Conservation (phyloP, 2,113 vertebrate species). For the Sander lucioperca region DNA sequence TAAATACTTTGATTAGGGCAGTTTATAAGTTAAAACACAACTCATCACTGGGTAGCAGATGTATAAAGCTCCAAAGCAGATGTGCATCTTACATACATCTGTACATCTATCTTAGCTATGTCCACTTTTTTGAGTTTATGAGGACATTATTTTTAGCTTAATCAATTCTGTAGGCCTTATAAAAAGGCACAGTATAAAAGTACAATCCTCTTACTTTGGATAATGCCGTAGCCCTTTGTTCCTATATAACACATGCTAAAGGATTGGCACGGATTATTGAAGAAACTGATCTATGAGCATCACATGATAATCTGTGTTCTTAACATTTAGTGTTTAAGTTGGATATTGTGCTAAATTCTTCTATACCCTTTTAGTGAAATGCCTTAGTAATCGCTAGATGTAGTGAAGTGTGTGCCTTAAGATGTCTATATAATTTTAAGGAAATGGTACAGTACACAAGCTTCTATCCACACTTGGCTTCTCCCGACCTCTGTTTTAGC, state of each 20-base stretch:
- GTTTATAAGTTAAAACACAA: neutral
- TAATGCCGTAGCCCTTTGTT: neutral
- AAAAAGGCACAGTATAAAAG: neutral
- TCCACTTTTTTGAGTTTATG: neutral
- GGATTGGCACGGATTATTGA: neutral
- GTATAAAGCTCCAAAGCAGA: neutral
- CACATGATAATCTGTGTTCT: neutral
- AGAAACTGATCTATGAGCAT: neutral
- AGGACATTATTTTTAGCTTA: neutral
- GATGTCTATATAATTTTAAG: neutral
- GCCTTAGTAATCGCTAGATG: neutral
- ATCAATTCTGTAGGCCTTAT: neutral
- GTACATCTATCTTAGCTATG: neutral
- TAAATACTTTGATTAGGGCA: neutral
- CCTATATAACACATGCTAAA: neutral
- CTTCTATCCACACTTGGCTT: neutral
- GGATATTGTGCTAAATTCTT: neutral
- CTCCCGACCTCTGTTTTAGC: constrained; percentile 37
- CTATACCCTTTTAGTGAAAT: neutral
- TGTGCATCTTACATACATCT: neutral
- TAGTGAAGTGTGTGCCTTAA: neutral
- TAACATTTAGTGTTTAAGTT: neutral
- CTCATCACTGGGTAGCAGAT: neutral
- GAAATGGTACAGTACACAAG: neutral
- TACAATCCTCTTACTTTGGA: neutral